Evolutionary conservation across 2,888 invertebrate species (phyloP).

Genomic region (Hypercompe scribonia): DNA sequence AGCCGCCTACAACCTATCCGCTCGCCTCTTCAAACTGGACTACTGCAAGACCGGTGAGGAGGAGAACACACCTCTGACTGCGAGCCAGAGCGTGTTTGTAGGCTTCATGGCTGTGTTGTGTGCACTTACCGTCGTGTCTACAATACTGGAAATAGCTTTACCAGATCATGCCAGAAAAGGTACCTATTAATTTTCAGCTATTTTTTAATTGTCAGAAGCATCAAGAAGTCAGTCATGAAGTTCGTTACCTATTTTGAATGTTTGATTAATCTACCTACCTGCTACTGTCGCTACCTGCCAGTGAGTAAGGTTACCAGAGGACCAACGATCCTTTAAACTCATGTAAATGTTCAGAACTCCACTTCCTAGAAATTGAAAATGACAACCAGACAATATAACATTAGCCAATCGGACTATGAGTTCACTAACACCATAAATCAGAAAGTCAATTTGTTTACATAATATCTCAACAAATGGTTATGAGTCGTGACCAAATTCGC

Average conservation of each 20-base stretch:
- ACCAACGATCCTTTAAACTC: neutral
- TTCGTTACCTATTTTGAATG: no score
- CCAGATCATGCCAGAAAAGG: constrained; percentile 72
- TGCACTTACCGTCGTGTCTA: constrained; percentile 68
- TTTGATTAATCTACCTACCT: no score
- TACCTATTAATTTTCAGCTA: constrained; percentile 30
- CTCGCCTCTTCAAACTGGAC: constrained; percentile 67
- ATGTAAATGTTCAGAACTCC: neutral
- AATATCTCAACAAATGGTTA: neutral
- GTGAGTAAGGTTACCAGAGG: neutral
- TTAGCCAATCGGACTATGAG: neutral
- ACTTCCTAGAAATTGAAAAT: neutral
- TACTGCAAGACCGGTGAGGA: constrained; percentile 61
- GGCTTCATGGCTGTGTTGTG: constrained; percentile 64
- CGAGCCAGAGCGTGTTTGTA: constrained; percentile 66
- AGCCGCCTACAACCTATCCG: constrained; percentile 68
- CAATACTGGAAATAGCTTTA: constrained; percentile 69
- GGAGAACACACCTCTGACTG: constrained; percentile 45
- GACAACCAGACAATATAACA: neutral
- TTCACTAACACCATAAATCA: neutral
- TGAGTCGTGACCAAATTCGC: neutral
- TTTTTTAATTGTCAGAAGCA: neutral
- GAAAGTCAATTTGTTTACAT: neutral
- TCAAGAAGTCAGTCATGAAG: neutral
- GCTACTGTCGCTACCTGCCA: no score